Base-by-base conservation (phyloP, 2,113 vertebrate genomes). In the Laticauda laticaudata region DNA sequence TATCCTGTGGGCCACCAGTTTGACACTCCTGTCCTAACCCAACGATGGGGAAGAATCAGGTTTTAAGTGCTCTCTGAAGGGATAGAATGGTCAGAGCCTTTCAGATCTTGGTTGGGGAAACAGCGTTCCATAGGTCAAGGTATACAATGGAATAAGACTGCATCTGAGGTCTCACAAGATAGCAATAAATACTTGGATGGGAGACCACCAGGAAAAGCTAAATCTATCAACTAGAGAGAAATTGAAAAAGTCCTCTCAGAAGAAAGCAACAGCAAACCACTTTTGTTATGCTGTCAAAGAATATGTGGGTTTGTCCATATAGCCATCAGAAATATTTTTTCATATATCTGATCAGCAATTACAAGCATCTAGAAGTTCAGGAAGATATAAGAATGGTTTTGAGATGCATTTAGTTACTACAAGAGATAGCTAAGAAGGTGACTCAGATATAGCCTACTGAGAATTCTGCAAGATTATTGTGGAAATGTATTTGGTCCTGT, bases 401-500 rank as follows among this genome's bases (percentile, higher is more conserved):
- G 18, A 43, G 88, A 94, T 45, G 85, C 3, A 95, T 45, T 75
- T 94, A 92, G 91, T 94, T 86, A 92, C 90, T 93, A 88, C 95
- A 86, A 86, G 26, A 88, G 95, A 90, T 95, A 89, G 69, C 39
- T 92, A 93, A 90, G 94, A 93, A 94, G 57, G 90, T 95, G 92
- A 92, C 91, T 93, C 92, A 94, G 89, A 95, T 91, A 91, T 87
- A 95, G 93, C 92, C 85, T 48, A 87, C 55, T 95, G 93, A 93
- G 24, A 95, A 92, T 96, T 51, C 88, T 96, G 90, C 59, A 90
- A 61, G n/a, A 86, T 95, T 94, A 91, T 34, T 69, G 64, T 14
- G 87, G n/a, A 64, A 86, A 90, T 92, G 1, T 90, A 94, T 93
- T 92, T 94, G 81, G 88, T 90, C 93, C 94, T 95, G 92, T 93